These are phyloP conservation scores for Acrocephalus kingi DNA, from an alignment of 2,113 vertebrate genomes.

Conservation along the genomic window DNA sequence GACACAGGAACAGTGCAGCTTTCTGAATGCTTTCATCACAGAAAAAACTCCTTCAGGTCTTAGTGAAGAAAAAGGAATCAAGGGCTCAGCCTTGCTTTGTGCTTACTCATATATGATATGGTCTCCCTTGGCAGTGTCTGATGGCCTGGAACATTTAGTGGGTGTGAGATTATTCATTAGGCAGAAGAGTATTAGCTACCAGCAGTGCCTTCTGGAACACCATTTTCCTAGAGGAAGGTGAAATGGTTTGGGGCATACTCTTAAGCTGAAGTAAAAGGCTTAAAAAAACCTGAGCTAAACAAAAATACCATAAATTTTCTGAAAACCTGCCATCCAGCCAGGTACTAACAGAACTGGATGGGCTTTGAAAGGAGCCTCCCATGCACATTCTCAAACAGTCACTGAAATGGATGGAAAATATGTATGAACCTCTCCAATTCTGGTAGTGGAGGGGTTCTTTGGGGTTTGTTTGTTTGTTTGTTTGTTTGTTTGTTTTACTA, in stretches of 20 bases:
- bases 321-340: not conserved
- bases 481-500: not conserved
- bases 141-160: not conserved
- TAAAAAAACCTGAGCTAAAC: not conserved
- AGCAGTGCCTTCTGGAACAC: not conserved
- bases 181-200: not conserved
- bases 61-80: not conserved
- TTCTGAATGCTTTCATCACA: not conserved
- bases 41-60: not conserved
- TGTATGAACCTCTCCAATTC: not conserved
- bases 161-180: not conserved
- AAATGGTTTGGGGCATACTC: not conserved
- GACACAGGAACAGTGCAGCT: not conserved
- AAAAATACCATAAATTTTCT: not conserved
- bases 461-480: not conserved
- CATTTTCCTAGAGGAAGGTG: not conserved
- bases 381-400: not conserved
- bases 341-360: not conserved
- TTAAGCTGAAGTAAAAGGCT: not conserved
- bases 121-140: accelerated
- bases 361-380: not conserved
- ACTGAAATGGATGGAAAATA: not conserved
- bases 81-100: not conserved
- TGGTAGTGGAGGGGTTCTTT: not conserved
- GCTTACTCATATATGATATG: not conserved